Evolutionary conservation across 2,113 vertebrate species (phyloP), one percentile per base, ranked within the genome.

Genomic region (Prietella phreatophila): DNA sequence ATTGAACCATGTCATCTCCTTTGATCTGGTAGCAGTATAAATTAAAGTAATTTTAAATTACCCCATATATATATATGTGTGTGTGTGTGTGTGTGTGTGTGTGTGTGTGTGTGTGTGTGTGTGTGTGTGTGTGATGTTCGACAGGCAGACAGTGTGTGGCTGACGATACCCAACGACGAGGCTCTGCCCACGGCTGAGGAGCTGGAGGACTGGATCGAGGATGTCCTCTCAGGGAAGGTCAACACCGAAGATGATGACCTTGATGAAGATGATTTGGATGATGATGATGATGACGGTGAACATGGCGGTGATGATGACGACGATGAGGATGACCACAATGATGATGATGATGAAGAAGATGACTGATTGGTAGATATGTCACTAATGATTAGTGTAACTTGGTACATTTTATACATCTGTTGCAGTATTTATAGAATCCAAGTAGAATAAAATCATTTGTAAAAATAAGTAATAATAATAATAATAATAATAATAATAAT

Each of bases 201-300:
- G 90, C 95, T 99, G 92, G 97, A 99, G 93, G 97, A 99, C 91
- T 99, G 98, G 98, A 97, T 99, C 53, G 97, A 99, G 86, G 98
- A 99, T 0, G 98, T 99, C 67, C 96, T 99, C 86, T 98, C 98
- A 0, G 98, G 98, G 78, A 98, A 97, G 93, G 96, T 99, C 91
- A 99, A 98, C 90, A 99, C 98, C 0, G 98, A 99, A 90, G 98
- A 99, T 0, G 98, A 99, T 0, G 97, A 99, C 0, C 91, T 95
- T 0, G 95, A 95, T 0, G 93, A 94, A 0, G 95, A 96, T 0
- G 95, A 96, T 0, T 93, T 91, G 0, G 83, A 95, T 0, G 92
- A 94, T 0, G 94, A 96, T 0, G 91, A 95, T 0, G 94, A 93
- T 17, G 95, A 96, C 9, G 94, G 94, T 0, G 91, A 94, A 3